Conservation (phyloP, 2,888 invertebrate genomes). For the Crematogaster levior region DNA sequence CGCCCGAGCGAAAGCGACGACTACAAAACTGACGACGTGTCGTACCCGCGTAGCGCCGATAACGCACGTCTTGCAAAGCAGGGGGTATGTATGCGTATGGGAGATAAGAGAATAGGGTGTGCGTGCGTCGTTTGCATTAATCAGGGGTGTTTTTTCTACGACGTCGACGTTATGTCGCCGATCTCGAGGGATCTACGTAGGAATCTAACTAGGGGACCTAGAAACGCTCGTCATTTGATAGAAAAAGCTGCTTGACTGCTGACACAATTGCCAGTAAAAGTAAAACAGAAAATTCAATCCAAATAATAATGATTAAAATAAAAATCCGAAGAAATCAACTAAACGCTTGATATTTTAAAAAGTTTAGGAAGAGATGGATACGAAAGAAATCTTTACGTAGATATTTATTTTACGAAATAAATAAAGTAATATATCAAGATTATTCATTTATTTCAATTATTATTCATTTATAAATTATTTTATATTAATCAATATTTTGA, state of each 20-base stretch:
- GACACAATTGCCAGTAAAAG: background rate
- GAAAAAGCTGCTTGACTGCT: background rate
- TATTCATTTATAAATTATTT: background rate
- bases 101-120: constrained; percentile 76
- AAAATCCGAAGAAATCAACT: background rate
- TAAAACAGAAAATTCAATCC: background rate
- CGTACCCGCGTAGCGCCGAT: constrained; percentile 72
- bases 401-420: no score
- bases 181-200: constrained; percentile 50
- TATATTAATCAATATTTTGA: background rate
- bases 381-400: background rate
- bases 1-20: constrained; percentile 60
- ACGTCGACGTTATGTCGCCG: constrained; percentile 53
- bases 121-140: constrained; percentile 77
- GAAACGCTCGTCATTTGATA: background rate
- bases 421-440: no score
- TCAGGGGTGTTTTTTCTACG: constrained; percentile 72
- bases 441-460: background rate
- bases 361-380: background rate
- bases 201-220: background rate
- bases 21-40: constrained; percentile 53
- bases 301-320: background rate
- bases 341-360: background rate
- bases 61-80: constrained; percentile 68
- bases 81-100: constrained; percentile 60